Evolutionary conservation across 2,797 vertebrate genomes (phyloP), one percentile per base, ranked within the genome.

Genomic region (Cynodonichthys magdalenae): DNA sequence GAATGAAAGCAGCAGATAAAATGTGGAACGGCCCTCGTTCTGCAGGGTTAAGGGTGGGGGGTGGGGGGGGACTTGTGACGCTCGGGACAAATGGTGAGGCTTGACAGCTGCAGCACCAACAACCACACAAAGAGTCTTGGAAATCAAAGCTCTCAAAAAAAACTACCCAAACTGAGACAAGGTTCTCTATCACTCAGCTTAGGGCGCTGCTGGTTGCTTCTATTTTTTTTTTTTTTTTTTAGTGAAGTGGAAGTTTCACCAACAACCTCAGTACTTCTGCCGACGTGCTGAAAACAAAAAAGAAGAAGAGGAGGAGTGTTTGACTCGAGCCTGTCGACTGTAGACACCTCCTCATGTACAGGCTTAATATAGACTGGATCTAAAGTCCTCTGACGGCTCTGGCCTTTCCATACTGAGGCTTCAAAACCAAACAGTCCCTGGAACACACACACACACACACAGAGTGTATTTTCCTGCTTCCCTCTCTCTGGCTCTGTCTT

Each of bases 1-100:
- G 75, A 87, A 83, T 1, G 56, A 87, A 83, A 72, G 53, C 57
- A 76, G 74, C 66, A 70, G 81, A 85, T 78, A 79, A 80, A 89
- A 90, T 86, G 80, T 88, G 80, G 88, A 85, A 66, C 88, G 79
- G 63, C 59, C 70, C 52, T 66, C 29, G 42, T 81, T 85, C 82
- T 75, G 75, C 77, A 68, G 84, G 81, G 80, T 80, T 79, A 77
- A 74, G n/a, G n/a, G n/a, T n/a, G n/a, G n/a, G n/a, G n/a, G n/a
- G n/a, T n/a, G n/a, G n/a, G n/a, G 69, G 53, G 66, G 59, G 74
- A 42, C 59, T 61, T 24, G 72, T 58, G 68, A 46, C 20, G 50
- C 72, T 65, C 4, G 24, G 69, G 71, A 81, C 63, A 70, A 78
- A 77, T 50, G 46, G 45, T 5, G 53, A 77, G 70, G 66, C 78